These are phyloP conservation scores for Oostethus manadensis DNA, from an alignment of 2,113 vertebrate species.

Conservation along the genomic window DNA sequence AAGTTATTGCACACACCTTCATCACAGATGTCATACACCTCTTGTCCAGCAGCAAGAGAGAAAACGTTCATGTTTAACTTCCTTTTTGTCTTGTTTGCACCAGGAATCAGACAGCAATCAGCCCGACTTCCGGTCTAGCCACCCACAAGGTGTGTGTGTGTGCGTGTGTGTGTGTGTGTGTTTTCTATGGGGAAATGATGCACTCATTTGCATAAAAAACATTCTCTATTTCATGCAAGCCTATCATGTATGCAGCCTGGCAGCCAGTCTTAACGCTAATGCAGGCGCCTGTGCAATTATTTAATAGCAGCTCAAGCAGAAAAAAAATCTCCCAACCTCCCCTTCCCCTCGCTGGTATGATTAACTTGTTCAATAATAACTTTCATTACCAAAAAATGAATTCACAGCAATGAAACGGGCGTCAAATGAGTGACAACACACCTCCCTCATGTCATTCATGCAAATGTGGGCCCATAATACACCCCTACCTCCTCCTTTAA, in stretches of 20 bases:
- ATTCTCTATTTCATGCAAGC: constrained; percentile 66
- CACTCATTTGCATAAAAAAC: constrained; percentile 66
- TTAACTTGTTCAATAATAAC: constrained; percentile 68
- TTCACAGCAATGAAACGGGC: constrained; percentile 42
- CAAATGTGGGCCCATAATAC: constrained; percentile 28
- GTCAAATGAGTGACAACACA: constrained; percentile 40
- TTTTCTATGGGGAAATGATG: constrained; percentile 53
- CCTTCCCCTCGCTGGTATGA: constrained; percentile 35
- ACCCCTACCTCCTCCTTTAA: background rate
- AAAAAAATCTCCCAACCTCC: constrained; percentile 56
- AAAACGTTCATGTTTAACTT: constrained; percentile 76
- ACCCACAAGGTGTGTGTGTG: constrained; percentile 27
- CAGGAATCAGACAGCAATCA: constrained; percentile 55
- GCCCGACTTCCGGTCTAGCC: constrained; percentile 32
- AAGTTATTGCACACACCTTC: constrained; percentile 79
- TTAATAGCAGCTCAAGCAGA: constrained; percentile 75
- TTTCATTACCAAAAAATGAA: constrained; percentile 40
- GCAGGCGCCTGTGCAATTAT: constrained; percentile 75
- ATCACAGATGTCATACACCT: constrained; percentile 80
- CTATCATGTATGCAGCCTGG: constrained; percentile 71
- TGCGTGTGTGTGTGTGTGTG: constrained; percentile 22
- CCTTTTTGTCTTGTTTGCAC: constrained; percentile 50
- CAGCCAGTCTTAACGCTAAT: constrained; percentile 72
- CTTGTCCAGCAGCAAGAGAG: constrained; percentile 79
- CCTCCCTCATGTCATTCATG: constrained; percentile 37